Evolutionary conservation across 2,113 vertebrate species (phyloP).

Genomic region (Cisticola juncidis): DNA sequence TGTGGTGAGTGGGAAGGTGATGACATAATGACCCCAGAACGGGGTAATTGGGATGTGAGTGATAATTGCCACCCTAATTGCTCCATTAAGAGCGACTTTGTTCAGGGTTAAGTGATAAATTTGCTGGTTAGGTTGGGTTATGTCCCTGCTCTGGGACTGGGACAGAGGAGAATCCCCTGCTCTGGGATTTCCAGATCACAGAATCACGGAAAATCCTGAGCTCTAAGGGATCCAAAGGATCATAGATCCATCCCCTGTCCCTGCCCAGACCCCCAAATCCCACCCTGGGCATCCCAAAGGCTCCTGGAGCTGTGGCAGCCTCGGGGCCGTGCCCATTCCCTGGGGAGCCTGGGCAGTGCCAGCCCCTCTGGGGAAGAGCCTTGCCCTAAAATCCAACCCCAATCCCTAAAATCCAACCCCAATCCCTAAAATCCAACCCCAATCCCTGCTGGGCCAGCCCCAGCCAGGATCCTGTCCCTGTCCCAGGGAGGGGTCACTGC

Average conservation of each 20-base stretch:
- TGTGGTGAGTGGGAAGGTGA: neutral
- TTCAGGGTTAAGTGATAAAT: neutral
- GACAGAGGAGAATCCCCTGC: neutral
- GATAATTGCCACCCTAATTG: constrained; percentile 32
- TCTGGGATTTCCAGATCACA: neutral
- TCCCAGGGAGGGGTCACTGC: neutral
- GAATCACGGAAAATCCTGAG: neutral
- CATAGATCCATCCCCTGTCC: neutral
- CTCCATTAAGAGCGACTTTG: neutral
- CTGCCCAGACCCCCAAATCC: neutral
- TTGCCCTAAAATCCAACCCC: neutral
- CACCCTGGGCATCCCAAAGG: neutral
- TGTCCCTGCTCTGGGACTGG: neutral
- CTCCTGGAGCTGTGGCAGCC: neutral
- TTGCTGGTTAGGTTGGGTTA: neutral
- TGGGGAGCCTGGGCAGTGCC: neutral
- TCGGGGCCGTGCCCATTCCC: neutral
- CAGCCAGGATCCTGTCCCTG: neutral
- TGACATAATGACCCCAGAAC: neutral
- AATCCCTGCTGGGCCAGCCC: neutral
- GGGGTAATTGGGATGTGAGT: neutral
- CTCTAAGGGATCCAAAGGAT: neutral
- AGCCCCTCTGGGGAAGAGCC: neutral
- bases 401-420: neutral
- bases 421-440: neutral